phyloP scores from a whole-genome alignment of 1,140 invertebrate species.

The Drosophila mayri region DNA sequence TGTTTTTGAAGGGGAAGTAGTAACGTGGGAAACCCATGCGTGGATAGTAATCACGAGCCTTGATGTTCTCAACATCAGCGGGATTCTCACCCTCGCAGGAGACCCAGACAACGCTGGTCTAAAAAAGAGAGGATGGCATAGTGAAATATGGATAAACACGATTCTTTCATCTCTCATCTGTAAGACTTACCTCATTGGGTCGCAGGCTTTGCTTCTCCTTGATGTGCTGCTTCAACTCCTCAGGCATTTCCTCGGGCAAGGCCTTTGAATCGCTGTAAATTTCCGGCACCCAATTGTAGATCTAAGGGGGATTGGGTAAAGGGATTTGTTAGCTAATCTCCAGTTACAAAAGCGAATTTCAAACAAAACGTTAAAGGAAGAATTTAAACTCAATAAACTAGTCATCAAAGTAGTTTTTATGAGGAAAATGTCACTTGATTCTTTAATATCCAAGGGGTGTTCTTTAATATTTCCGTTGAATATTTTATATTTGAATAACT shows the following conservation, averaged over 20 bases:
- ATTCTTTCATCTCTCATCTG: neutral
- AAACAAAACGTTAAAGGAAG: no score
- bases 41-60: slow-evolving; percentile 92
- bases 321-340: neutral
- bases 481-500: no score
- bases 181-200: slow-evolving; percentile 74
- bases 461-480: no score
- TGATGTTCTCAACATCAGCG: slow-evolving; percentile 95
- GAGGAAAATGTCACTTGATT: no score
- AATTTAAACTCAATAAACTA: no score
- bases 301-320: slow-evolving; percentile 85
- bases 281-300: slow-evolving; percentile 92
- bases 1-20: slow-evolving; percentile 93
- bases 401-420: no score
- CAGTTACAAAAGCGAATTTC: neutral
- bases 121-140: slow-evolving; percentile 37
- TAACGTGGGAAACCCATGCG: slow-evolving; percentile 91
- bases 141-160: neutral
- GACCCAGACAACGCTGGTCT: slow-evolving; percentile 92
- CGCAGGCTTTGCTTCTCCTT: slow-evolving; percentile 79
- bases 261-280: slow-evolving; percentile 91
- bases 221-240: slow-evolving; percentile 91
- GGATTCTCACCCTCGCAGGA: slow-evolving; percentile 96
- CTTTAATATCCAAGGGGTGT: no score
- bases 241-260: slow-evolving; percentile 90